Conservation (phyloP, 2,113 vertebrate genomes). For the Regulus satrapa region DNA sequence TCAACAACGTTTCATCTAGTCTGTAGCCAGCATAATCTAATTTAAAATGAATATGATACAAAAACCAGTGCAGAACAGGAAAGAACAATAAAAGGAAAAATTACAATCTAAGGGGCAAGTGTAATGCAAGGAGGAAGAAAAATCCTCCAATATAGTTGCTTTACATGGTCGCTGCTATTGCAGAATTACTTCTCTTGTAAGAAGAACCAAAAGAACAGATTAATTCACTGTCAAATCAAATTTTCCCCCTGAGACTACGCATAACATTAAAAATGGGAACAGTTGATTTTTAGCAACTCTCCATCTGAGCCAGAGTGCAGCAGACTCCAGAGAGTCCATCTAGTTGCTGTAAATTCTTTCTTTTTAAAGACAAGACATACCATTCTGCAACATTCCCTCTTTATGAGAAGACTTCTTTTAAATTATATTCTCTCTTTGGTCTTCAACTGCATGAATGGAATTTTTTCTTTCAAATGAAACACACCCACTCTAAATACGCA, state of each 20-base stretch:
- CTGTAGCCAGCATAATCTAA: background rate
- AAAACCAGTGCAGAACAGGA: background rate
- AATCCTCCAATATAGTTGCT: background rate
- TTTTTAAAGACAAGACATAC: background rate
- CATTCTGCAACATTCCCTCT: background rate
- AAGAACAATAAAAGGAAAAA: background rate
- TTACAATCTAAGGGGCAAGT: background rate
- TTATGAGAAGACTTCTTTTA: background rate
- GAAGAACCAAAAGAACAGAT: background rate
- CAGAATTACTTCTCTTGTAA: background rate
- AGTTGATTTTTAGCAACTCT: background rate
- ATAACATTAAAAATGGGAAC: background rate
- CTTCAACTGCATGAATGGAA: background rate
- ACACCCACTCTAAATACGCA: background rate
- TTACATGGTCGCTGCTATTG: background rate
- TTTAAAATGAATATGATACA: background rate
- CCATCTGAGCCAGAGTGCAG: background rate
- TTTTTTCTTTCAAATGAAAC: background rate
- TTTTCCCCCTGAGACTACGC: background rate
- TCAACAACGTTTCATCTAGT: background rate
- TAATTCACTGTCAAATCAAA: slow-evolving; percentile 19
- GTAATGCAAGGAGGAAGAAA: background rate
- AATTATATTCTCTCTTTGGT: background rate
- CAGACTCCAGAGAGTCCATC: background rate
- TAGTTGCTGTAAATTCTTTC: background rate